A percentile compares a stretch with the other conserved stretches of the same genome.
These are phyloP conservation scores for human DNA, from an alignment of 2,113 vertebrate genomes.

Conservation along the genomic window DNA sequence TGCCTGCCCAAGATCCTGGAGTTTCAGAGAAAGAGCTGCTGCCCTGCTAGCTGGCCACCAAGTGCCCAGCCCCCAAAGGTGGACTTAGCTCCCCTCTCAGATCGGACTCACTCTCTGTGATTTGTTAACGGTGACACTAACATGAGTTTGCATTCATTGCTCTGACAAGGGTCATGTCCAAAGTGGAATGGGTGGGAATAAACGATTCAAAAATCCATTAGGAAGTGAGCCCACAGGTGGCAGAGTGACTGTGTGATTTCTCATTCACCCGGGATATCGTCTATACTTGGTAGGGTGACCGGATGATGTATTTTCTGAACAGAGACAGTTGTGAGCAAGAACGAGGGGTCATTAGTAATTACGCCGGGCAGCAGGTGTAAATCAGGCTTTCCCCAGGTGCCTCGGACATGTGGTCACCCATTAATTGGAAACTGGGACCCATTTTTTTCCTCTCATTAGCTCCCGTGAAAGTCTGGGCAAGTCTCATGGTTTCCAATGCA, in stretches of 20 bases:
- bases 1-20: neutral
- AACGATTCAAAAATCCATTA: neutral
- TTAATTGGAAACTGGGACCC: neutral
- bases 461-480: neutral
- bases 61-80: neutral
- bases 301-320: neutral
- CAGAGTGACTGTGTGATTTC: neutral
- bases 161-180: neutral
- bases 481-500: neutral
- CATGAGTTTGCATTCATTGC: rapidly evolving
- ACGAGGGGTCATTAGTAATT: neutral
- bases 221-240: neutral
- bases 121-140: neutral
- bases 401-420: no score
- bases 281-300: neutral
- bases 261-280: neutral
- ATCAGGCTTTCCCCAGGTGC: neutral
- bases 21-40: neutral
- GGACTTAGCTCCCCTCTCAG: neutral
- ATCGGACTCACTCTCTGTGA: neutral
- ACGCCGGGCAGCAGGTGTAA: neutral
- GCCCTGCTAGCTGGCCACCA: neutral
- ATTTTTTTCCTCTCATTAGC: neutral
- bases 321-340: neutral
- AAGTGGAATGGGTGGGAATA: neutral